Evolutionary conservation across 1,140 invertebrate genomes (phyloP), one percentile per base, ranked within the genome.

Genomic region (Apis florea): DNA sequence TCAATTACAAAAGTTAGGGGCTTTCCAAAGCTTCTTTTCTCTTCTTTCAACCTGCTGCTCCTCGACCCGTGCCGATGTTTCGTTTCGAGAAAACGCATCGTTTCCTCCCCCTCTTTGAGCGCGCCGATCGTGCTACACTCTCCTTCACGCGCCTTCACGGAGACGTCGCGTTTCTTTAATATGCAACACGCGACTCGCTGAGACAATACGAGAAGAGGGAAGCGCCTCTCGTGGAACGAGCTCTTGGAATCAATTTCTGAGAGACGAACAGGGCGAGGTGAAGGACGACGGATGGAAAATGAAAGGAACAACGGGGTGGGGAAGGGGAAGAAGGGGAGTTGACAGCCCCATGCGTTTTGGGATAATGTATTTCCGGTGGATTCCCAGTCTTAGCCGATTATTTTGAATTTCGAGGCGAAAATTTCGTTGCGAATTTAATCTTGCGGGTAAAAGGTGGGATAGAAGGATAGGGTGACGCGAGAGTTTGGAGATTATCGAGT

Each of bases 1-100:
- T 92, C 90, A 92, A 92, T 92, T 92, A 92, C 90, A 90, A 92
- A 92, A 92, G 91, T 92, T 92, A 90, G 87, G 85, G 84, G 68
- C 87, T 84, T 81, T 56, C 58, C n/a, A n/a, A 26, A 70, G 73
- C 74, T 74, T 82, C 74, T 61, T 74, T 47, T 56, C 63, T 64
- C 64, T 24, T n/a, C 49, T 49, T 61, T 68, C 24, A 24, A 76
- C 26, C 26, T n/a, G n/a, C n/a, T n/a, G n/a, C n/a, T 64, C 10
- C 64, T n/a, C 26, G 13, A 53, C 11, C n/a, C 19, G 15, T 56
- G 58, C 69, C 72, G 53, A 69, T 69, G 51, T 49, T 15, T 19
- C 47, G 21, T 74, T 72, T 71, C 79, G 64, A 74, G n/a, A n/a
- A n/a, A 71, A 40, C 31, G 6, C 59, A 73, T 67, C 54, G 69